These are phyloP conservation scores for Geopemphigus sp. DNA, from an alignment of 1,140 invertebrate genomes.

Conservation along the genomic window DNA sequence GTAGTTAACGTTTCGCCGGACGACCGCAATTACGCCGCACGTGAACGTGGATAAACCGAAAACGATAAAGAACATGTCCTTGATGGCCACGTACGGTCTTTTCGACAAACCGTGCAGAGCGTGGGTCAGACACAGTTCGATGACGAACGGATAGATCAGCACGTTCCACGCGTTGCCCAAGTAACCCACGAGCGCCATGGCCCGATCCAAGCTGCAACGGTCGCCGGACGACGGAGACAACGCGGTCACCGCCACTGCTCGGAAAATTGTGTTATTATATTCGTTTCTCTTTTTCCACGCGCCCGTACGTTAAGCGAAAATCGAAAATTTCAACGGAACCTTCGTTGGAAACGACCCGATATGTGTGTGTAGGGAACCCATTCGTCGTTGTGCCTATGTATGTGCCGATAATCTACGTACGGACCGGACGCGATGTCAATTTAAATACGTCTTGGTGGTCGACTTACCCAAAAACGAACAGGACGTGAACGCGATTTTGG, in stretches of 20 bases:
- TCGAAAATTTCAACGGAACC: no score
- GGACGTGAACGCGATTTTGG: not conserved
- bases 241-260: not conserved
- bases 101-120: not conserved
- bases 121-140: constrained; percentile 1
- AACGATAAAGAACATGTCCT: not conserved
- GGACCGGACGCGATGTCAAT: no score
- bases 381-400: no score
- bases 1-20: not conserved
- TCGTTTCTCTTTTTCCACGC: no score
- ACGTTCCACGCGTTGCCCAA: not conserved
- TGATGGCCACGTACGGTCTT: not conserved
- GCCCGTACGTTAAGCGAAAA: no score
- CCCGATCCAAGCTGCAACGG: not conserved
- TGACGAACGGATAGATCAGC: not conserved
- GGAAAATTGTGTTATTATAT: no score
- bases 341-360: no score
- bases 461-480: not conserved
- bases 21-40: not conserved
- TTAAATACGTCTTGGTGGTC: no score
- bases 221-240: not conserved
- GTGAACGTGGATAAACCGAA: not conserved
- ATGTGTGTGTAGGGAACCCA: no score
- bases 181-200: not conserved
- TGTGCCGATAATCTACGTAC: no score